Percentiles rank a stretch among this genome's conserved stretches.
These are phyloP conservation scores for Acanthurus leucopareius DNA, from an alignment of 2,797 vertebrate species.

Conservation along the genomic window DNA sequence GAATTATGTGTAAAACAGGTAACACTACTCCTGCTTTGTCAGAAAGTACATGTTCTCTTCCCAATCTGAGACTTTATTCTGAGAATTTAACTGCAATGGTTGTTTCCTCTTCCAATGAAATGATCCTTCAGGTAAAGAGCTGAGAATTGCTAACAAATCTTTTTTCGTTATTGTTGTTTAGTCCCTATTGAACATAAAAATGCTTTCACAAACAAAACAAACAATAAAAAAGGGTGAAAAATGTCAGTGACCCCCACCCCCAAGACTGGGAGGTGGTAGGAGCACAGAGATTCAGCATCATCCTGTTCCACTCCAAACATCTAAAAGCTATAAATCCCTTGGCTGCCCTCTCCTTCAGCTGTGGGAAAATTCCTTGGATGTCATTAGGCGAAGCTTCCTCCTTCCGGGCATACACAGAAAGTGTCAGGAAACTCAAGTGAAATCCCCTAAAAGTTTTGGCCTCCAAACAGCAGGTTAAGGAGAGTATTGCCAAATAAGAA, in stretches of 20 bases:
- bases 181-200: not conserved
- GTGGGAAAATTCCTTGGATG: conserved; percentile 84
- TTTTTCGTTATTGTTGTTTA: not conserved
- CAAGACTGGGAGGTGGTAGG: conserved; percentile 59
- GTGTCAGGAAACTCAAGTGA: conserved; percentile 65
- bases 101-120: not conserved
- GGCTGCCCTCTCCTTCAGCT: conserved; percentile 61
- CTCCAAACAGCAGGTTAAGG: conserved; percentile 48
- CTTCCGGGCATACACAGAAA: conserved; percentile 64
- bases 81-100: not conserved
- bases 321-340: conserved; percentile 63
- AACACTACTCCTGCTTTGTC: too few species aligned
- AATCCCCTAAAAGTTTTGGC: conserved; percentile 45
- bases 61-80: not conserved
- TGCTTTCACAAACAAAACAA: conserved; percentile 12
- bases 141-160: not conserved
- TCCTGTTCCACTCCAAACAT: conserved; percentile 59
- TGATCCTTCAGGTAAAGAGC: not conserved
- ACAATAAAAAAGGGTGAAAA: not conserved
- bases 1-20: not conserved
- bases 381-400: conserved; percentile 74
- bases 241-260: conserved; percentile 36
- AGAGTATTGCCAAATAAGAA: conserved; percentile 32
- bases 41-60: too few species aligned
- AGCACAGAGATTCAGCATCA: conserved; percentile 41